These are phyloP conservation scores for Ectemnius continuus DNA, from an alignment of 2,888 invertebrate species.

Conservation along the genomic window DNA sequence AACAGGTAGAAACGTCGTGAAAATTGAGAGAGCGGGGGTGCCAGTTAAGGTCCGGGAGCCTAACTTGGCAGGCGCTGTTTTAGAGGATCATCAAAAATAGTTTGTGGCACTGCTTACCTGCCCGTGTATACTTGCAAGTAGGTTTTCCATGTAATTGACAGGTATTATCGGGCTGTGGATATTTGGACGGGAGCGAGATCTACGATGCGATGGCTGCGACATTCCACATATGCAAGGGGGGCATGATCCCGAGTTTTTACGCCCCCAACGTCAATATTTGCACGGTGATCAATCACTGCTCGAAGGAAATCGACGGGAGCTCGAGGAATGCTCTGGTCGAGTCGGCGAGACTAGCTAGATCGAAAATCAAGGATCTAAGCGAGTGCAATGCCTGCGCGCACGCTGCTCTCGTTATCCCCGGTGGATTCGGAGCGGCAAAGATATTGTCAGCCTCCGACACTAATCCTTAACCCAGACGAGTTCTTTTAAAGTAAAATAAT, in stretches of 20 bases:
- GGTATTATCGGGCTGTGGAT: constrained; percentile 80
- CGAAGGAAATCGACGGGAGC: constrained; percentile 52
- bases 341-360: constrained; percentile 80
- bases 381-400: constrained; percentile 75
- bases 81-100: too few species aligned
- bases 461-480: too few species aligned
- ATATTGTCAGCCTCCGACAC: constrained; percentile 77
- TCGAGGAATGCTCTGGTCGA: constrained; percentile 79
- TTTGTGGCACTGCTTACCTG: too few species aligned
- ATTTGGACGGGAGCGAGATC: constrained; percentile 80
- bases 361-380: constrained; percentile 74
- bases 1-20: too few species aligned
- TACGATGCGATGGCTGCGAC: constrained; percentile 79
- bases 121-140: too few species aligned
- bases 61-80: too few species aligned
- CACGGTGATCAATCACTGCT: constrained; percentile 61
- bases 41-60: too few species aligned
- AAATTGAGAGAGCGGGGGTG: too few species aligned
- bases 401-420: constrained; percentile 80
- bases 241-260: constrained; percentile 61
- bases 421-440: constrained; percentile 81
- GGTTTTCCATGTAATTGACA: constrained; percentile 33
- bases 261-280: constrained; percentile 64
- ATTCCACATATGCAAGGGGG: constrained; percentile 61
- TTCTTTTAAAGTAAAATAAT: too few species aligned